Evolutionary conservation across 2,888 invertebrate genomes (phyloP).

Genomic region (Netelia fuscicornis): DNA sequence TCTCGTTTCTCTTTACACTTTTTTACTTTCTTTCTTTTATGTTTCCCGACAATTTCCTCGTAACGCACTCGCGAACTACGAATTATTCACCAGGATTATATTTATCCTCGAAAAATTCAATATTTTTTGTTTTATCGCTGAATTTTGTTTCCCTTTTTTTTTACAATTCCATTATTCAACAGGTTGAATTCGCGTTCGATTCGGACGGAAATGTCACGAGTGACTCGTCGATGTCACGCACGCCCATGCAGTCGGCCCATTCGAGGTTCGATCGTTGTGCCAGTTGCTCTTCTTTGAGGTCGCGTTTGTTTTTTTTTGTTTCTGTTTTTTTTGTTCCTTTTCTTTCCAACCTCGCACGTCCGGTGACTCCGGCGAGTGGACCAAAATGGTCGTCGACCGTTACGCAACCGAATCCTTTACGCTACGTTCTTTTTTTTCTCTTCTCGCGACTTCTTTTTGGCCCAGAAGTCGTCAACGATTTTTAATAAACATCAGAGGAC

Average conservation of each 20-base stretch:
- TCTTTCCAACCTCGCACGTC: not conserved
- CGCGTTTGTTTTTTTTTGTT: not conserved
- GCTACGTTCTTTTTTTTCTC: slow-evolving; percentile 13
- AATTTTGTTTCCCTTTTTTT: not conserved
- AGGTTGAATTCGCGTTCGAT: not conserved
- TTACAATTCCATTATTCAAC: slow-evolving; percentile 20
- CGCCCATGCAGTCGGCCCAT: not conserved
- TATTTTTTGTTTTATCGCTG: not conserved
- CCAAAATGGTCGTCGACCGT: slow-evolving; percentile 70
- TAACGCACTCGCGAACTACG: no score
- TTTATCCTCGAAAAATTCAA: no score
- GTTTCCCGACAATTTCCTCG: not conserved
- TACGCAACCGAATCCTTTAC: slow-evolving; percentile 67
- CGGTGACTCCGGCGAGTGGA: slow-evolving; percentile 62
- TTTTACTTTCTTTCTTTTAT: not conserved
- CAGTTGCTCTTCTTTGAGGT: not conserved
- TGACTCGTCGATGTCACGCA: slow-evolving; percentile 32
- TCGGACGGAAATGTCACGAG: slow-evolving; percentile 13
- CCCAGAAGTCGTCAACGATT: slow-evolving; percentile 34
- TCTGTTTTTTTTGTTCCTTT: not conserved
- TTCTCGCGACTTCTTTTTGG: slow-evolving; percentile 18
- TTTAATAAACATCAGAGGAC: not conserved
- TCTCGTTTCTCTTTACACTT: not conserved
- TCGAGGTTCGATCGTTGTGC: slow-evolving; percentile 16
- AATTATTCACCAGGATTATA: not conserved